These are phyloP conservation scores for Pyxicephalus adspersus DNA, from an alignment of 2,113 vertebrate genomes.

Conservation along the genomic window DNA sequence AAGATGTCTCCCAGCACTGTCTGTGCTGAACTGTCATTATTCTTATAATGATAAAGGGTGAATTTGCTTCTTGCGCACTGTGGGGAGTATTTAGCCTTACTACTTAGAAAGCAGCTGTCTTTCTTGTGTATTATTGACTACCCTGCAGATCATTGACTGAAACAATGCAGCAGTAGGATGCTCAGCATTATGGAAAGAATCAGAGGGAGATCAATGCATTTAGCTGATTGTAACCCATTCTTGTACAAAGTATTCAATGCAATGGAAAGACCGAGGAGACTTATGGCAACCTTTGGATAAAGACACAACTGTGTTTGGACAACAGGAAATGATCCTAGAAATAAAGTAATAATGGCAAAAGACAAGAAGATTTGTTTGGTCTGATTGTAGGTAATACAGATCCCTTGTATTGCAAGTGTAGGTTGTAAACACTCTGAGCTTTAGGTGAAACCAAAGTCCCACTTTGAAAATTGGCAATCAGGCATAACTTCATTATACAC, in stretches of 20 bases:
- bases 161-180: constrained; percentile 61
- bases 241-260: constrained; percentile 58
- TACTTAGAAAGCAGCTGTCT: constrained; percentile 59
- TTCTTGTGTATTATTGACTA: constrained; percentile 57
- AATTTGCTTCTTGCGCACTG: constrained; percentile 51
- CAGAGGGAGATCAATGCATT: constrained; percentile 58
- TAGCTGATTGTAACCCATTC: constrained; percentile 58
- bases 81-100: constrained; percentile 56
- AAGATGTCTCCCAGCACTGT: constrained; percentile 58
- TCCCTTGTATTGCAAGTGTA: too few species aligned
- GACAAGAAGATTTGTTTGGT: too few species aligned
- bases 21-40: constrained; percentile 53
- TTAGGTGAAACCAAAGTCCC: too few species aligned
- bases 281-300: background rate
- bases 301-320: too few species aligned
- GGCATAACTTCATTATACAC: too few species aligned
- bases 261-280: constrained; percentile 58
- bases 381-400: too few species aligned
- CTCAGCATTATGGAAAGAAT: constrained; percentile 60
- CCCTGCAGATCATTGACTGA: constrained; percentile 48
- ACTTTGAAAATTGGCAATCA: too few species aligned
- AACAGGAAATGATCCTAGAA: too few species aligned
- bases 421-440: too few species aligned
- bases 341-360: too few species aligned
- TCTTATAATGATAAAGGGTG: constrained; percentile 56